Base-by-base conservation (phyloP, 2,888 invertebrate genomes). In the Zygogramma bicolorata region DNA sequence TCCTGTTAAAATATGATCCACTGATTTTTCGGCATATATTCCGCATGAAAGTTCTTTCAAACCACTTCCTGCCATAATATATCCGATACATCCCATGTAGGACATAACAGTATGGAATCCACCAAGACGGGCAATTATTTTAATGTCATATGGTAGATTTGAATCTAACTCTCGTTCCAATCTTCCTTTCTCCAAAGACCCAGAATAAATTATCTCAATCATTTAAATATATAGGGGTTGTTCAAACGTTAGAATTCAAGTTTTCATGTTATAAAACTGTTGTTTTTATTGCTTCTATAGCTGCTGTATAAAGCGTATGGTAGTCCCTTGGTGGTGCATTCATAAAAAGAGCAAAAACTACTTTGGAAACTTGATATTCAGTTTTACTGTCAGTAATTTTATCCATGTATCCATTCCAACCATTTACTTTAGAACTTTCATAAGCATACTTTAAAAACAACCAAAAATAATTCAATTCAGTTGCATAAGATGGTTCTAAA, bases 41-140 rank as follows among this genome's bases (percentile, higher is more conserved):
- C 34, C 46, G 13, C 40, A 60, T 13, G 81, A 71, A 13, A 79
- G 29, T 27, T 80, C 79, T 62, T 73, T 70, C 2, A 83, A 40
- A 22, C 81, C 81, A 73, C 80, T 81, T 15, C 80, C 81, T 20
- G 61, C 69, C 79, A 81, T 82, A 46, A 82, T 75, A 22, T 71
- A 71, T 2, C 79, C 82, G 27, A 81, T 77, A 18, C 27, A 46
- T 68, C 82, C 83, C 13, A 85, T 62, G 75, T 80, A 86, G 0
- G 82, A 85, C 84, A 85, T 82, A 38, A 82, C 66, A 75, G 77
- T 78, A 76, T 80, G 75, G 68, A 80, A 79, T 40, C 68, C 75
- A 53, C 78, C 77, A 3, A 79, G 13, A 67, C 76, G 65, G 13
- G 78, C 59, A 42, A 75, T 63, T 15, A 79, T 67, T 40, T 84